Evolutionary conservation across 1,140 invertebrate genomes (phyloP), one percentile per base, ranked within the genome.

Genomic region (Plectrocnemia conspersa): DNA sequence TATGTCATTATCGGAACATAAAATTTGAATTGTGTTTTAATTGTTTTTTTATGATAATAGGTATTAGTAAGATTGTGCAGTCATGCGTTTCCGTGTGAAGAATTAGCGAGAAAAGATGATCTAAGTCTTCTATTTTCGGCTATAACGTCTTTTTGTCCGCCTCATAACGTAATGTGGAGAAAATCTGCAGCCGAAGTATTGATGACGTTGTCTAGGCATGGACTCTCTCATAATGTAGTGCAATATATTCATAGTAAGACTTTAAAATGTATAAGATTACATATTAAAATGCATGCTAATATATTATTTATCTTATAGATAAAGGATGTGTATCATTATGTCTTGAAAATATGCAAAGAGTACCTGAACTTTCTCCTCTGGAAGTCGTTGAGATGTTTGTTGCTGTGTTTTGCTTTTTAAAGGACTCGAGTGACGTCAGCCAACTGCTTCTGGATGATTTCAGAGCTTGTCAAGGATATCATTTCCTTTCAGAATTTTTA

Each of bases 311-410:
- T 53, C 63, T 81, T 82, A 13, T 69, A 97, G 93, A 88, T 72
- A 98, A 98, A 77, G 86, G 89, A 52, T 99, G 97, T 79, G 88
- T 98, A 59, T 83, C 84, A 46, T 78, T 93, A 44, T 98, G 95
- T 74, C 86, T 98, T 64, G 93, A 98, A 69, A 98, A 98, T 75
- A 94, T 98, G 89, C 88, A 95, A 77, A 82, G 89, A 67, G 84
- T 92, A 74, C 85, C 85, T 64, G 91, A 96, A 70, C 75, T 97
- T 63, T 89, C 89, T 57, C 92, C 92, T n/a, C 76, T 96, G 64
- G 94, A 98, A 76, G 84, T 97, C 58, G 91, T 97, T 10, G 93
- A 98, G 76, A 97, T 98, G 93, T 95, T 98, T 77, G 91, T 96
- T 24, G 94, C 93, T 10, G 86, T 98, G 23, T 97, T 98, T 75